These are phyloP conservation scores for Dioctria linearis DNA, from an alignment of 2,888 invertebrate genomes.

Conservation along the genomic window DNA sequence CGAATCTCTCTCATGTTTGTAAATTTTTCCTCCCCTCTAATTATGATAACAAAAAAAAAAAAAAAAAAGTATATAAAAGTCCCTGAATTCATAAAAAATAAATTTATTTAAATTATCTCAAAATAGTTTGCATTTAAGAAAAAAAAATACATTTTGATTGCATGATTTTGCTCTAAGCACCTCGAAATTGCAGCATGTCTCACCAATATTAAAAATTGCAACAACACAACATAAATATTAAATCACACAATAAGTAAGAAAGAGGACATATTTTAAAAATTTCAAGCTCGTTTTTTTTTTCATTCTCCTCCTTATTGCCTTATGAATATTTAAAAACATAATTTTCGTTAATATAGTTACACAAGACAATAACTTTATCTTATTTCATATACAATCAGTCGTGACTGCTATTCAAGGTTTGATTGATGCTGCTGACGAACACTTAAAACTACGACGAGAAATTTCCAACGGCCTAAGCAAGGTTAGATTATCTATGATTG, in stretches of 20 bases:
- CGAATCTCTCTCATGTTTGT: no score
- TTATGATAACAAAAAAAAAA: no score
- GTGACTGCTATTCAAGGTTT: conserved; percentile 72
- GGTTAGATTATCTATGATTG: conserved; percentile 65
- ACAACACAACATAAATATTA: no score
- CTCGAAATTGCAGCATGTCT: no score
- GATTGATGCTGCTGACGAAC: conserved; percentile 72
- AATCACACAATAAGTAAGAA: conserved; percentile 52
- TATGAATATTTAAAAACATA: conserved; percentile 44
- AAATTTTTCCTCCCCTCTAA: no score
- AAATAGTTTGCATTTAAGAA: no score
- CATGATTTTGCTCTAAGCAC: no score
- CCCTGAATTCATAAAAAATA: no score
- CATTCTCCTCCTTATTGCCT: not conserved
- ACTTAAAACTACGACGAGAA: conserved; percentile 71
- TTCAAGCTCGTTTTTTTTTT: conserved; percentile 47
- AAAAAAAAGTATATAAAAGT: no score
- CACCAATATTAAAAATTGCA: no score
- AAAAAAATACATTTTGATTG: no score
- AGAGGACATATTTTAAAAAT: conserved; percentile 65
- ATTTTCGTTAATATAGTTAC: conserved; percentile 21
- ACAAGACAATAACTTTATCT: conserved; percentile 53
- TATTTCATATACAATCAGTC: conserved; percentile 63
- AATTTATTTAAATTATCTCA: no score
- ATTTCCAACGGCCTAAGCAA: conserved; percentile 68